Evolutionary conservation across 1,140 invertebrate genomes (phyloP).

Genomic region (Eulimnadia texana): DNA sequence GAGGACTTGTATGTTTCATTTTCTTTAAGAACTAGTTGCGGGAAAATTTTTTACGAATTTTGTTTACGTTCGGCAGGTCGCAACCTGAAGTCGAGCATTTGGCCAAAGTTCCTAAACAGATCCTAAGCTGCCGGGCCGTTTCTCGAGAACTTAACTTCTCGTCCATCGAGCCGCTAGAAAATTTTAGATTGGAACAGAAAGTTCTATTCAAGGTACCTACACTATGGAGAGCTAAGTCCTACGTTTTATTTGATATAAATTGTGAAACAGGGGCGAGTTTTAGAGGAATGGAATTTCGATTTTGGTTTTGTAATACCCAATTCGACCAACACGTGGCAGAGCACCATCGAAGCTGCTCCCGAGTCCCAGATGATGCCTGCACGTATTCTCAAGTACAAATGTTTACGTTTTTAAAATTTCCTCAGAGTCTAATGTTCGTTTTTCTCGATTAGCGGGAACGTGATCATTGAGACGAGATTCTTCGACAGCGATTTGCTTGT

Average conservation of each 20-base stretch:
- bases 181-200: constrained; percentile 92
- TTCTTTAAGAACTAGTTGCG: background rate
- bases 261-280: constrained; percentile 46
- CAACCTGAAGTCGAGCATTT: constrained; percentile 83
- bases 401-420: constrained; percentile 11
- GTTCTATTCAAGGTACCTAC: constrained; percentile 58
- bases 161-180: constrained; percentile 88
- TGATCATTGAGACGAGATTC: constrained; percentile 97
- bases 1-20: constrained; percentile 72
- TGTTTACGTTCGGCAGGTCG: constrained; percentile 35
- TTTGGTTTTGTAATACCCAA: constrained; percentile 98
- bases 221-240: constrained; percentile 24
- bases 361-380: constrained; percentile 99
- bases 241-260: constrained; percentile 3
- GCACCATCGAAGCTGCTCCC: constrained; percentile 91
- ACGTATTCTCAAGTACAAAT: constrained; percentile 71
- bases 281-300: constrained; percentile 98
- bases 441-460: constrained; percentile 75
- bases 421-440: constrained; percentile 16
- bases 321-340: constrained; percentile 99
- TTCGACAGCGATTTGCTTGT: constrained; percentile 91
- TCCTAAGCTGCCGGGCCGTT: constrained; percentile 86
- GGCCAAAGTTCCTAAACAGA: constrained; percentile 89
- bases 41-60: background rate
- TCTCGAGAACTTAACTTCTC: constrained; percentile 98